Evolutionary conservation across 2,888 invertebrate species (phyloP).

Genomic region (Himalopsyche kuldschensis): DNA sequence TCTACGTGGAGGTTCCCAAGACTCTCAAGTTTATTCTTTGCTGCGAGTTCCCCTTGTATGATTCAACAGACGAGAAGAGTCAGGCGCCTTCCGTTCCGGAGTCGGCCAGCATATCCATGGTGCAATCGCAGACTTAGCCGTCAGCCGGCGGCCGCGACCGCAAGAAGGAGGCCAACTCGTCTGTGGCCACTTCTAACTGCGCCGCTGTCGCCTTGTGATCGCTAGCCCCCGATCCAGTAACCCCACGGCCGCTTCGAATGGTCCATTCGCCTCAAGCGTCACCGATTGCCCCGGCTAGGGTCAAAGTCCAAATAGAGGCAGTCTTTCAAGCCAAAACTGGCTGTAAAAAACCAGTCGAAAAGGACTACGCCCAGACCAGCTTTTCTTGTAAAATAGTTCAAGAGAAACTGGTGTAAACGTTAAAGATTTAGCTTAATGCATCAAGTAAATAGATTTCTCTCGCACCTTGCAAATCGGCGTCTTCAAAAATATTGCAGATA

Average conservation of each 20-base stretch:
- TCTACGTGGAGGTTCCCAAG: slow-evolving; percentile 84
- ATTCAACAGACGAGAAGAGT: slow-evolving; percentile 69
- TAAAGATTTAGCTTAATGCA: too few relatives aligned
- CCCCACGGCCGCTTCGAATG: background rate
- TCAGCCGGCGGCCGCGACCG: slow-evolving; percentile 50
- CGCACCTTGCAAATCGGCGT: too few relatives aligned
- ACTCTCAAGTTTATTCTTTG: slow-evolving; percentile 82
- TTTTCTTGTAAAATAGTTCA: background rate
- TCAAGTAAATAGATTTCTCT: too few relatives aligned
- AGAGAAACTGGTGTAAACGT: background rate
- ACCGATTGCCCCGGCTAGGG: background rate
- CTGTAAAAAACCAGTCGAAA: background rate
- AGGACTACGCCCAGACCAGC: background rate
- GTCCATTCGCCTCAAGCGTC: background rate
- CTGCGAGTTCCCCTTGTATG: slow-evolving; percentile 88
- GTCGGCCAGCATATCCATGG: slow-evolving; percentile 71
- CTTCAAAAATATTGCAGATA: too few relatives aligned
- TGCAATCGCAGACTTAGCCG: slow-evolving; percentile 74
- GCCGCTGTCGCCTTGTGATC: slow-evolving; percentile 58
- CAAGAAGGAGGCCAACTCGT: slow-evolving; percentile 42
- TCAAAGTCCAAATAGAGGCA: background rate
- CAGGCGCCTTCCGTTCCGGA: slow-evolving; percentile 67
- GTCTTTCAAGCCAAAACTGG: background rate
- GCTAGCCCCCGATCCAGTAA: slow-evolving; percentile 42
- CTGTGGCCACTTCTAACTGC: slow-evolving; percentile 43